Percentiles rank a stretch among this genome's conserved stretches.
These are phyloP conservation scores for Doris montereyensis DNA, from an alignment of 2,888 invertebrate species.

Conservation along the genomic window DNA sequence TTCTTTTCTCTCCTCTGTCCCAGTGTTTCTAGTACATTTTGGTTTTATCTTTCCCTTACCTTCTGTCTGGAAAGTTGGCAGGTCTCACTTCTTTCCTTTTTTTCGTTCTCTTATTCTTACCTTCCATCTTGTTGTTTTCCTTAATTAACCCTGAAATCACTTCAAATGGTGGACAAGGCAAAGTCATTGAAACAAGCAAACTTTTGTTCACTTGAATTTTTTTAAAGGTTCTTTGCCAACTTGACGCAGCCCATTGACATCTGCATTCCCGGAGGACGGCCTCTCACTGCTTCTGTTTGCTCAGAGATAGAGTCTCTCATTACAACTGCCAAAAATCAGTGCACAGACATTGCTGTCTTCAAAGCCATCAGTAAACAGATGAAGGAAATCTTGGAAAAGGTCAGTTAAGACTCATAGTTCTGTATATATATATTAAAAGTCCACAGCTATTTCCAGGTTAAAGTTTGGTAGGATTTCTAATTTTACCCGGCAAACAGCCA, in stretches of 20 bases:
- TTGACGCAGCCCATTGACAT: conserved; percentile 56
- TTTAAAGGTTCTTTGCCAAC: conserved; percentile 53
- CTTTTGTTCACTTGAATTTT: too few relatives aligned
- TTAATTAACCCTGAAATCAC: neutral
- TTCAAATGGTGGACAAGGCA: too few relatives aligned
- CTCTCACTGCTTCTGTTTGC: conserved; percentile 43
- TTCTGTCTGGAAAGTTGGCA: too few relatives aligned
- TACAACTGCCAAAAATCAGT: conserved; percentile 46
- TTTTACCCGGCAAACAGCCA: too few relatives aligned
- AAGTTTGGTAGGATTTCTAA: neutral
- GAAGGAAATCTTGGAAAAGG: conserved; percentile 48
- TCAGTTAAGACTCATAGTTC: too few relatives aligned
- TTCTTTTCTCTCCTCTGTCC: too few relatives aligned
- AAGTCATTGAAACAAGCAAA: too few relatives aligned
- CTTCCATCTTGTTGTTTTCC: neutral
- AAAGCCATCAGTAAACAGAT: conserved; percentile 48
- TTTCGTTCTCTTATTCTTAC: too few relatives aligned
- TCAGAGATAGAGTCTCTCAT: conserved; percentile 49
- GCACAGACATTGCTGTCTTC: conserved; percentile 47
- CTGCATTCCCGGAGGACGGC: conserved; percentile 46
- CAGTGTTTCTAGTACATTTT: too few relatives aligned
- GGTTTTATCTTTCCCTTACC: too few relatives aligned
- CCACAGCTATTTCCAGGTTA: too few relatives aligned
- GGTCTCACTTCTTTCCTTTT: neutral
- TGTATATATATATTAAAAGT: too few relatives aligned